Evolutionary conservation across 2,888 invertebrate genomes (phyloP).

Genomic region (Taphrorychus bicolor): DNA sequence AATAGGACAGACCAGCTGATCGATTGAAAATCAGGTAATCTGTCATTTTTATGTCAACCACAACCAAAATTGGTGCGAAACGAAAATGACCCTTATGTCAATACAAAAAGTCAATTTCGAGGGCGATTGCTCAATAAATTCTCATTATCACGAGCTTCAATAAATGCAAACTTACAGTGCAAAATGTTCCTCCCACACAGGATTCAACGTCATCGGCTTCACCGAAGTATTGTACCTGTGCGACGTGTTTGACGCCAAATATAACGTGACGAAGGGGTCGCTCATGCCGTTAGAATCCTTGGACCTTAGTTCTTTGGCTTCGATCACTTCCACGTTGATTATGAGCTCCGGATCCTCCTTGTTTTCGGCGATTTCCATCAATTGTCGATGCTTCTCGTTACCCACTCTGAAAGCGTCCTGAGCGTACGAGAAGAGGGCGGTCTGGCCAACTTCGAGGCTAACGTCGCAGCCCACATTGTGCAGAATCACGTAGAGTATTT

Average conservation of each 20-base stretch:
- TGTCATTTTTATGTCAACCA: too few relatives aligned
- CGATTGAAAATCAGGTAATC: too few relatives aligned
- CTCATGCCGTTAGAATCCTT: slow-evolving; percentile 93
- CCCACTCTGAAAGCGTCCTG: slow-evolving; percentile 84
- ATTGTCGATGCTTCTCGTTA: slow-evolving; percentile 73
- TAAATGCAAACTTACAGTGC: slow-evolving; percentile 76
- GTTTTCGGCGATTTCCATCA: slow-evolving; percentile 73
- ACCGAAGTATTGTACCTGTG: slow-evolving; percentile 91
- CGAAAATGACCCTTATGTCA: too few relatives aligned
- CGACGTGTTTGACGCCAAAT: slow-evolving; percentile 76
- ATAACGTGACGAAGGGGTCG: slow-evolving; percentile 96
- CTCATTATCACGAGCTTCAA: too few relatives aligned
- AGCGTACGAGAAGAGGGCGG: slow-evolving; percentile 74
- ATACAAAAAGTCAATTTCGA: too few relatives aligned
- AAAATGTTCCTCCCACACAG: slow-evolving; percentile 97
- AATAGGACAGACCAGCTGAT: too few relatives aligned
- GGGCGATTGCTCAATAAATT: too few relatives aligned
- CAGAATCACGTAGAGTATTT: slow-evolving; percentile 81
- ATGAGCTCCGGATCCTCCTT: slow-evolving; percentile 86
- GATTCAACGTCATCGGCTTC: slow-evolving; percentile 87
- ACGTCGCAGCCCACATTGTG: slow-evolving; percentile 86
- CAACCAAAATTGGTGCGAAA: too few relatives aligned
- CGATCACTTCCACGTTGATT: slow-evolving; percentile 84
- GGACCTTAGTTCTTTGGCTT: slow-evolving; percentile 83
- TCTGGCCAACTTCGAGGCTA: slow-evolving; percentile 72